A percentile compares a stretch with the other conserved stretches of the same genome.
These are phyloP conservation scores for Miichthys miiuy DNA, from an alignment of 2,797 vertebrate species.

Conservation along the genomic window DNA sequence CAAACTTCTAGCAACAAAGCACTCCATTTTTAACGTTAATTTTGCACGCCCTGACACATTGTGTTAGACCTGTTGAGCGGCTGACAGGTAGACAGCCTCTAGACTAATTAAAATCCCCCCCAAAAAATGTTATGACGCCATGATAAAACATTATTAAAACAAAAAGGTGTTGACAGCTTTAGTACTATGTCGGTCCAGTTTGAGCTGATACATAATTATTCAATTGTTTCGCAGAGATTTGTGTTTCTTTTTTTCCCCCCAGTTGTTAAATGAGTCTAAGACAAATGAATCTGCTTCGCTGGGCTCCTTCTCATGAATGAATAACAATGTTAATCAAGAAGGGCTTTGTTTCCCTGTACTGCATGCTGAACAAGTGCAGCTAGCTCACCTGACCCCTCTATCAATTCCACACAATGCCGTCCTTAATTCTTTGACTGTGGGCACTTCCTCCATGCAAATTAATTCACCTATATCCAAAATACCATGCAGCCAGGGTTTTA, in stretches of 20 bases:
- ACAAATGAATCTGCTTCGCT: slow-evolving; percentile 70
- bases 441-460: slow-evolving; percentile 46
- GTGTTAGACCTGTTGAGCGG: slow-evolving; percentile 6
- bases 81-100: slow-evolving; percentile 26
- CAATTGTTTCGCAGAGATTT: slow-evolving; percentile 64
- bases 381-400: slow-evolving; percentile 65
- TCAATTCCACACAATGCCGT: slow-evolving; percentile 46
- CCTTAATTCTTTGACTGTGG: slow-evolving; percentile 31
- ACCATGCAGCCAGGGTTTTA: slow-evolving; percentile 23
- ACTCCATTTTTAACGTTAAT: not conserved
- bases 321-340: slow-evolving; percentile 74
- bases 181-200: slow-evolving; percentile 28
- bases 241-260: slow-evolving; percentile 11
- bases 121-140: slow-evolving; percentile 10
- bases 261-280: slow-evolving; percentile 73
- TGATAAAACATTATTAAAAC: slow-evolving; percentile 47
- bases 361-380: slow-evolving; percentile 48
- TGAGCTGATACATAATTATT: slow-evolving; percentile 61
- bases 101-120: slow-evolving; percentile 46
- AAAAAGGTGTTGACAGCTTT: slow-evolving; percentile 48
- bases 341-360: slow-evolving; percentile 55
- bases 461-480: slow-evolving; percentile 31
- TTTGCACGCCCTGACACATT: slow-evolving; percentile 7
- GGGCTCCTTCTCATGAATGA: slow-evolving; percentile 74
- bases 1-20: not conserved